Evolutionary conservation across 2,797 vertebrate species (phyloP).

Genomic region (Mormyrops attenuatus): DNA sequence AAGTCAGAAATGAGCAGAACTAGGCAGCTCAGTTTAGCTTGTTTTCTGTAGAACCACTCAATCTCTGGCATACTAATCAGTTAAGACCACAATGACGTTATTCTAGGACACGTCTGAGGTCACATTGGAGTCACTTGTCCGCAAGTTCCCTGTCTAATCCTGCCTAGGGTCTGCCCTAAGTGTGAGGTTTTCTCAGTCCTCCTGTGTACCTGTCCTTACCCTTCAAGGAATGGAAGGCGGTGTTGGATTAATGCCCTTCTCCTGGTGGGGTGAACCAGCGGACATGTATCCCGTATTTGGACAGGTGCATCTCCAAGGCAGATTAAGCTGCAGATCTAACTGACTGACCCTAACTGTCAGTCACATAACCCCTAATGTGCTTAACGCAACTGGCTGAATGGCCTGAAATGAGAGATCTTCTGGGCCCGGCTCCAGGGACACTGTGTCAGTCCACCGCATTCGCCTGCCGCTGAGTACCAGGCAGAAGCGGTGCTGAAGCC

Average conservation of each 20-base stretch:
- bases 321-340: not conserved
- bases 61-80: not conserved
- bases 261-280: not conserved
- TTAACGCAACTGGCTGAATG: not conserved
- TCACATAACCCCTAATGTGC: slow-evolving; percentile 7
- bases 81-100: slow-evolving; percentile 2
- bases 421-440: not conserved
- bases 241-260: not conserved
- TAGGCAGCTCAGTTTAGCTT: not conserved
- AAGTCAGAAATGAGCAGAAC: not conserved
- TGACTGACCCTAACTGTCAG: not conserved
- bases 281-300: not conserved
- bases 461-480: not conserved
- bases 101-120: not conserved
- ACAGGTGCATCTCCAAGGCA: not conserved
- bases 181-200: not conserved
- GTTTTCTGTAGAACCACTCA: not conserved
- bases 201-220: not conserved
- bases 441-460: not conserved
- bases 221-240: not conserved
- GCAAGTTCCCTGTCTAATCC: not conserved
- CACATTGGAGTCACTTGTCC: not conserved
- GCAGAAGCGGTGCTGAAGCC: not conserved
- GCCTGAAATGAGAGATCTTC: not conserved
- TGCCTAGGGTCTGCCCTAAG: not conserved